A percentile compares a stretch with the other conserved stretches of the same genome.
Evolutionary conservation across 2,888 invertebrate species (phyloP).

Genomic region (Drosophila nr. perissopoda): DNA sequence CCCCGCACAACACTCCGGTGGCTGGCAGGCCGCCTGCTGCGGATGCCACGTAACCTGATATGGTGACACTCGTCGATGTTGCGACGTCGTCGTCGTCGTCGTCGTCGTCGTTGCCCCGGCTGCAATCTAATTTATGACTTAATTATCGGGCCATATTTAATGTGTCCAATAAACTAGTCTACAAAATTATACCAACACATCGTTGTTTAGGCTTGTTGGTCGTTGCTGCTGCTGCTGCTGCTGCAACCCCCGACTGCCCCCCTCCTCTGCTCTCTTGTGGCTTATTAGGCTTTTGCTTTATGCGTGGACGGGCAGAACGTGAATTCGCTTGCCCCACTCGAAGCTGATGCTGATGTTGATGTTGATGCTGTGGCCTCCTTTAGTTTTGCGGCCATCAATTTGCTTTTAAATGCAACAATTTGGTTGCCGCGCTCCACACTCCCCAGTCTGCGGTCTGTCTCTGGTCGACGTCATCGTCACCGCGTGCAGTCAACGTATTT

Average conservation of each 20-base stretch:
- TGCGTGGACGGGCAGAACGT: conserved; percentile 70
- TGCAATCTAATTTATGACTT: conserved; percentile 85
- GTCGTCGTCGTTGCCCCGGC: conserved; percentile 49
- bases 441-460: conserved; percentile 6
- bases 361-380: conserved; percentile 77
- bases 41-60: conserved; percentile 78
- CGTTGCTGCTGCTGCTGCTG: not conserved
- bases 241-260: not conserved
- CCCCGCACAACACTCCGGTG: not conserved
- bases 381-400: conserved; percentile 82
- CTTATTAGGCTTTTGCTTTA: conserved; percentile 80
- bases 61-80: conserved; percentile 75
- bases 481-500: conserved; percentile 65
- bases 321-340: conserved; percentile 53
- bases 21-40: conserved; percentile 63
- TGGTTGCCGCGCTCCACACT: conserved; percentile 53
- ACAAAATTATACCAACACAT: conserved; percentile 82
- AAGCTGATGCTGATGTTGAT: not conserved
- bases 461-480: conserved; percentile 64
- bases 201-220: conserved; percentile 69
- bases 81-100: conserved; percentile 10
- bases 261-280: conserved; percentile 16
- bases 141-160: conserved; percentile 85
- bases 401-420: conserved; percentile 83
- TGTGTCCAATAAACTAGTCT: conserved; percentile 87